phyloP scores from a whole-genome alignment of 2,113 vertebrate genomes.

The Dermatemys mawii region DNA sequence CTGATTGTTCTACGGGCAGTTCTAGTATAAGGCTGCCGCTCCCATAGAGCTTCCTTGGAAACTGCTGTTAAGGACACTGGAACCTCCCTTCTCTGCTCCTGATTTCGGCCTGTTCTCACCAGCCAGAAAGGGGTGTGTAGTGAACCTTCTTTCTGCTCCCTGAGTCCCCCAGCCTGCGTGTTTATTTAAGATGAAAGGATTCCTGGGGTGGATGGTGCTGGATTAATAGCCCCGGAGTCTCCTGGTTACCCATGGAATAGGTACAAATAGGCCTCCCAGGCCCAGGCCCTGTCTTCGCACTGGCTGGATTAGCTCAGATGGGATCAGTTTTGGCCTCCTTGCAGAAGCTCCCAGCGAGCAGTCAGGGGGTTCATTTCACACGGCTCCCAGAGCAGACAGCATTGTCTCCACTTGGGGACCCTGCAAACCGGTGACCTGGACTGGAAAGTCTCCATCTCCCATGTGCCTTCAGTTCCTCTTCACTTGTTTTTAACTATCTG shows the following conservation, averaged over 20 bases:
- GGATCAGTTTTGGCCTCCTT: neutral
- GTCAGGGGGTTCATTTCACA: neutral
- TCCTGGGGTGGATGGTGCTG: neutral
- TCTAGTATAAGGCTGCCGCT: slow-evolving; percentile 14
- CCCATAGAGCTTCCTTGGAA: neutral
- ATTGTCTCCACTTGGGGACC: neutral
- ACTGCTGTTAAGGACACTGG: neutral
- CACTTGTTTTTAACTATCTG: accelerated
- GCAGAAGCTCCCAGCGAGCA: accelerated
- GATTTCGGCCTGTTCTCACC: neutral
- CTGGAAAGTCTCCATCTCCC: neutral
- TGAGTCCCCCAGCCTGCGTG: neutral
- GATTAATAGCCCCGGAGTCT: accelerated
- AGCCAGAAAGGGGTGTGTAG: neutral
- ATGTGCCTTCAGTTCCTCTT: neutral
- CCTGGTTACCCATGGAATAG: neutral
- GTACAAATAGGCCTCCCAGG: accelerated
- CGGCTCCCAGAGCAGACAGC: neutral
- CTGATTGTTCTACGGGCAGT: neutral
- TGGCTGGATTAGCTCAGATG: neutral
- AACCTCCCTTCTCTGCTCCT: neutral
- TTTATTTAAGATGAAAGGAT: neutral
- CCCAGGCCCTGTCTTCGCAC: neutral
- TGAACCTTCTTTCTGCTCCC: neutral
- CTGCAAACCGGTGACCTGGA: accelerated